Evolutionary conservation across 2,797 vertebrate species (phyloP), one percentile per base, ranked within the genome.

Genomic region (Myripristis murdjan): DNA sequence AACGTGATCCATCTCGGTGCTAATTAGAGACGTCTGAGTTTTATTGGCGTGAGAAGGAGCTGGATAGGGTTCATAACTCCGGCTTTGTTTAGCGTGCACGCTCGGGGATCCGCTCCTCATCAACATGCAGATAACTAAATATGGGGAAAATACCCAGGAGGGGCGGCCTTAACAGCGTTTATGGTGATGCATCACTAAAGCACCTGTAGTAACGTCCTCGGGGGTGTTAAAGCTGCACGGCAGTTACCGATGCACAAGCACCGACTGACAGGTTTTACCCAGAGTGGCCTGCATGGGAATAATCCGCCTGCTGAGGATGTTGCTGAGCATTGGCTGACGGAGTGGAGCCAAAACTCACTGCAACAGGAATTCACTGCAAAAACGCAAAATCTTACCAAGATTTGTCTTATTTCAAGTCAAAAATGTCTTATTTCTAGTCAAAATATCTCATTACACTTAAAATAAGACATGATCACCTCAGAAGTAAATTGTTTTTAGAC

Each of bases 11-110:
- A 84, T 91, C 83, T 82, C 71, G 56, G 51, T 71, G 79, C 82
- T 92, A 90, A 92, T 92, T 84, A 89, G 83, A 83, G 74, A 72
- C 43, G 16, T 86, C 76, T 87, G 57, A 0, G 35, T 74, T 89
- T 37, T 77, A 87, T 89, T 88, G 76, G 74, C 71, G 55, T n/a
- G 65, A 80, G 63, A 76, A 76, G 71, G 58, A 51, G n/a, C 70
- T 56, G 54, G 85, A 87, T 81, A 52, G 55, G 11, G 62, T 48
- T 70, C 52, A 51, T 64, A 84, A 64, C 67, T 16, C 82, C 70
- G 52, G 67, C 82, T 46, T 23, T 39, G 64, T 73, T 66, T 6
- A 6, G 10, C 68, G 47, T 31, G 6, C 70, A 8, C 70, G 79
- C 77, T 75, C 3, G 0, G 46, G 66, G 76, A 87, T 87, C 63